A percentile compares a stretch with the other conserved stretches of the same genome.
These are phyloP conservation scores for Meleagris gallopavo DNA, from an alignment of 2,113 vertebrate genomes.

Conservation along the genomic window DNA sequence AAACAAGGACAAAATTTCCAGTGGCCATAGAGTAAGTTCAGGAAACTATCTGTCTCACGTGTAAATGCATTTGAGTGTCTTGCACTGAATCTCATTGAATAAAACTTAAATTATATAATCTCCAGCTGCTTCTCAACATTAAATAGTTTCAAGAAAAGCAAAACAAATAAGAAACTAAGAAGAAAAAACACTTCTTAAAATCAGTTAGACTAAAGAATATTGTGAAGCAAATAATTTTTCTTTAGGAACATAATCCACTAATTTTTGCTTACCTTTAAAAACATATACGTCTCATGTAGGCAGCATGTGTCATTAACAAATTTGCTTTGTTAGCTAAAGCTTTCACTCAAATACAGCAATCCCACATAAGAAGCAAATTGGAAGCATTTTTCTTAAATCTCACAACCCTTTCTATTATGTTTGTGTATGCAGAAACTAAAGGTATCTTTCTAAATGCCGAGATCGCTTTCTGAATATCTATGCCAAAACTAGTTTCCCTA, in stretches of 20 bases:
- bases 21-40: not conserved
- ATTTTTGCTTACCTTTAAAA: not conserved
- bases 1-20: not conserved
- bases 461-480: constrained; percentile 27
- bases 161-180: not conserved
- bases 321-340: not conserved
- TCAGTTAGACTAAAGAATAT: not conserved
- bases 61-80: not conserved
- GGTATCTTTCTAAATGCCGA: not conserved
- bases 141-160: not conserved
- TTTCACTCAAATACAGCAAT: not conserved
- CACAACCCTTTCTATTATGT: not conserved
- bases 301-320: not conserved
- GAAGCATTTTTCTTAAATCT: not conserved
- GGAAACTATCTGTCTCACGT: not conserved
- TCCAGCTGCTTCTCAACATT: not conserved
- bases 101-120: not conserved
- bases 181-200: not conserved
- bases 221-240: not conserved
- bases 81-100: not conserved
- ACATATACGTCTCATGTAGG: not conserved
- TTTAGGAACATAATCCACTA: not conserved
- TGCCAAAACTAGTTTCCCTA: constrained; percentile 42
- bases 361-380: not conserved
- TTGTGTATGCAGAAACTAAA: constrained; percentile 16